phyloP scores from a whole-genome alignment of 2,888 invertebrate species.

The Punctoribates punctum region DNA sequence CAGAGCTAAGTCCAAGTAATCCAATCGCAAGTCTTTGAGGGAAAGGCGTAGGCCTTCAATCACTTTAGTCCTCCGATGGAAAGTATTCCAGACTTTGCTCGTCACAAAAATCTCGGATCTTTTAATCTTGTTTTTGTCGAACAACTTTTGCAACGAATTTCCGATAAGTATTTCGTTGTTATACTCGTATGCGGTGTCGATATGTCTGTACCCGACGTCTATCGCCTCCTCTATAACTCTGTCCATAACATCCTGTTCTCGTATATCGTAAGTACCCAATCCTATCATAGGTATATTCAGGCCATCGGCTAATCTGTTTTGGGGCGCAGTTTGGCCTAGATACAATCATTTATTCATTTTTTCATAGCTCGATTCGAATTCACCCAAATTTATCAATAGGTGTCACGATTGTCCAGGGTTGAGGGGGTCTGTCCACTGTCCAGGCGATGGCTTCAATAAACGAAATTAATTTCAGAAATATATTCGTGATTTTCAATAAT shows the following conservation, averaged over 20 bases:
- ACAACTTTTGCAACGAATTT: slow-evolving; percentile 51
- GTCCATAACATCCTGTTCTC: slow-evolving; percentile 54
- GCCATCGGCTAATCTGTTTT: slow-evolving; percentile 54
- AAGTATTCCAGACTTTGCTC: slow-evolving; percentile 75
- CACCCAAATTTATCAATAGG: too few species aligned
- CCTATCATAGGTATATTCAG: slow-evolving; percentile 65
- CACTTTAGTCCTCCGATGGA: slow-evolving; percentile 75
- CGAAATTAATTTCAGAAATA: too few species aligned
- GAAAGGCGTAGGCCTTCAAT: slow-evolving; percentile 65
- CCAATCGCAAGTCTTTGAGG: slow-evolving; percentile 67
- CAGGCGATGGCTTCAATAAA: too few species aligned
- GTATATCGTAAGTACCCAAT: slow-evolving; percentile 77
- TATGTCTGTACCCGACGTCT: slow-evolving; percentile 53
- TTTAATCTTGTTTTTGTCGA: slow-evolving; percentile 51
- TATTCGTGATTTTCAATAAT: too few species aligned
- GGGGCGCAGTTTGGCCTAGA: not conserved
- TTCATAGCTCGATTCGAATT: too few species aligned
- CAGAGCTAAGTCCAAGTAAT: slow-evolving; percentile 80
- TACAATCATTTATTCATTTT: too few species aligned
- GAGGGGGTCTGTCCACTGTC: too few species aligned
- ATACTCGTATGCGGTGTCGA: slow-evolving; percentile 53
- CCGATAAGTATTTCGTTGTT: slow-evolving; percentile 53
- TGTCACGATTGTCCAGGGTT: too few species aligned
- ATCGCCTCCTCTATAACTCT: slow-evolving; percentile 50
- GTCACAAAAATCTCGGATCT: slow-evolving; percentile 54